Evolutionary conservation across 2,797 vertebrate genomes (phyloP).

Genomic region (Threskiornis aethiopicus): DNA sequence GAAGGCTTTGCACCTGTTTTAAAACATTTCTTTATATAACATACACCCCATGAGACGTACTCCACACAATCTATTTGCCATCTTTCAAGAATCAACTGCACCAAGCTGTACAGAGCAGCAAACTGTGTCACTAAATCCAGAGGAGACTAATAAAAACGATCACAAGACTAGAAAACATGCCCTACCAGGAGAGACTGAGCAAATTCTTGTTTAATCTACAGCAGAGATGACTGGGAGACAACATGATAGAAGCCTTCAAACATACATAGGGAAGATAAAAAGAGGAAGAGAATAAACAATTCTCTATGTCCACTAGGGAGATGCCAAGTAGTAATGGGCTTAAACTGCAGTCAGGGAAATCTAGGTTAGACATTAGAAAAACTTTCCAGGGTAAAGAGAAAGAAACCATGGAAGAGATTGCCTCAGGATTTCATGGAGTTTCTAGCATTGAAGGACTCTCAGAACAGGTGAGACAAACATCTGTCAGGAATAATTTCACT

Average conservation of each 20-base stretch:
- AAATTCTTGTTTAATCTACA: conserved; percentile 30
- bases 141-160: conserved; percentile 12
- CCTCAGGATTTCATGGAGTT: neutral
- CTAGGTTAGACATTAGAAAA: neutral
- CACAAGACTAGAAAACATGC: conserved; percentile 22
- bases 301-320: neutral
- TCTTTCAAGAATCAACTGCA: conserved; percentile 11
- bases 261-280: neutral
- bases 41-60: neutral
- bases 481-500: neutral
- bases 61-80: neutral
- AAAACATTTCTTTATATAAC: neutral
- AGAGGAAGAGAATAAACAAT: neutral
- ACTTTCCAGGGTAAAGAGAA: neutral
- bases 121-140: neutral
- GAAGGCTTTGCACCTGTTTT: neutral
- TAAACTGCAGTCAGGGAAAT: conserved; percentile 7
- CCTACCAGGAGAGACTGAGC: neutral
- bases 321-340: neutral
- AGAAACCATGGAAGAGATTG: neutral
- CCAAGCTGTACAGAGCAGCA: neutral
- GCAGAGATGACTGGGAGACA: neutral
- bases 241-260: conserved; percentile 5
- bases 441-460: neutral
- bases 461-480: conserved; percentile 37